Percentiles rank a stretch among this genome's conserved stretches.
Conservation (phyloP, 2,113 vertebrate genomes). For the Melanotaenia duboulayi region DNA sequence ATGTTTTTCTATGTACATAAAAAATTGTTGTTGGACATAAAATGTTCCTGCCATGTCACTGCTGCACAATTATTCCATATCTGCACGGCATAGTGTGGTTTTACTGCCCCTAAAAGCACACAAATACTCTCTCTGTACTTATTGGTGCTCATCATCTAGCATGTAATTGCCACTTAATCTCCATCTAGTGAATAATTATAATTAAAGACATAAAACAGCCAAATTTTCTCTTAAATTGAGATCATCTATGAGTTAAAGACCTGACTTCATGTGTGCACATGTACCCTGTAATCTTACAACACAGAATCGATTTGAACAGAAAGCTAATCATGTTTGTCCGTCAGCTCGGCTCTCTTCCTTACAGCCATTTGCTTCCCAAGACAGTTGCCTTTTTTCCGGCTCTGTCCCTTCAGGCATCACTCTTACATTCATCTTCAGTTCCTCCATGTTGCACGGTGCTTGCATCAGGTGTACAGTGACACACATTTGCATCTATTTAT, state of each 20-base stretch:
- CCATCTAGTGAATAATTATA: neutral
- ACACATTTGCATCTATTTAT: conserved; percentile 56
- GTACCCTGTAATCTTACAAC: conserved; percentile 26
- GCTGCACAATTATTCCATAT: neutral
- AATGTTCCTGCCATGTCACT: neutral
- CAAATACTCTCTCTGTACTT: neutral
- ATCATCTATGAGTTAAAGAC: neutral
- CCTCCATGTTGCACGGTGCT: conserved; percentile 43
- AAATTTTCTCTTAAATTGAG: neutral
- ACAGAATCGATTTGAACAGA: conserved; percentile 32
- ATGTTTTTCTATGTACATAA: conserved; percentile 2
- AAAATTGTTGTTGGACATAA: conserved; percentile 5
- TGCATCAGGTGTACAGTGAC: conserved; percentile 66
- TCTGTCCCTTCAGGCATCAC: conserved; percentile 41
- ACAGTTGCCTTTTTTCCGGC: conserved; percentile 17
- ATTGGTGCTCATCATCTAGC: neutral
- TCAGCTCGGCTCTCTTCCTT: conserved; percentile 29
- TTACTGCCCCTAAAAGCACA: neutral
- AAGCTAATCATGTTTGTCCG: conserved; percentile 49
- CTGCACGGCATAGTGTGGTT: neutral
- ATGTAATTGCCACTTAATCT: neutral
- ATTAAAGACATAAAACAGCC: neutral
- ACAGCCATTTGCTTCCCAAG: conserved; percentile 7
- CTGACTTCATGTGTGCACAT: neutral
- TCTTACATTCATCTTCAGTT: conserved; percentile 31